phyloP scores from a whole-genome alignment of 2,797 vertebrate species.

The Micromesistius poutassou region DNA sequence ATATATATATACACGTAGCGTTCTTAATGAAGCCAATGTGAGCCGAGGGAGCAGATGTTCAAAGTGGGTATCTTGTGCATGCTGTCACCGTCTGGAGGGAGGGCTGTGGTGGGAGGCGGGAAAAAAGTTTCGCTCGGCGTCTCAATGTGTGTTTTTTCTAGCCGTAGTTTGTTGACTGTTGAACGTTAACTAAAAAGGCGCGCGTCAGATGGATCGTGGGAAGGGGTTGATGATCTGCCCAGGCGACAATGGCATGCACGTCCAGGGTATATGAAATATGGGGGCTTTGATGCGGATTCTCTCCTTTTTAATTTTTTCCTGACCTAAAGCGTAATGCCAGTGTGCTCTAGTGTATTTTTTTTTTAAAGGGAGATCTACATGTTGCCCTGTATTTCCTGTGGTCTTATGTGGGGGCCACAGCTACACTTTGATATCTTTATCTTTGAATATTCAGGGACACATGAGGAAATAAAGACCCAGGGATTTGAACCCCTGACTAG shows the following conservation, averaged over 20 bases:
- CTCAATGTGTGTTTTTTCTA: slow-evolving; percentile 37
- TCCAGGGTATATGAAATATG: slow-evolving; percentile 51
- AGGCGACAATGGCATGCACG: slow-evolving; percentile 55
- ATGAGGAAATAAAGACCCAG: slow-evolving; percentile 82
- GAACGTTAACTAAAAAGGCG: slow-evolving; percentile 39
- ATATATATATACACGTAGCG: not conserved
- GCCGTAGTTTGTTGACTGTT: slow-evolving; percentile 40
- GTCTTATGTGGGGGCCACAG: slow-evolving; percentile 74
- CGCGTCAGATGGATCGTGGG: not conserved
- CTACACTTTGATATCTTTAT: slow-evolving; percentile 82
- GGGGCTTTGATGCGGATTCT: slow-evolving; percentile 58
- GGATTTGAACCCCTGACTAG: slow-evolving; percentile 84
- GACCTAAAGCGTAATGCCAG: slow-evolving; percentile 41
- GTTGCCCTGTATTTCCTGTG: slow-evolving; percentile 75
- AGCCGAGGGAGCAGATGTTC: slow-evolving; percentile 24
- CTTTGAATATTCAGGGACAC: slow-evolving; percentile 83
- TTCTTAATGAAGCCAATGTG: slow-evolving; percentile 27
- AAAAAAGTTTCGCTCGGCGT: slow-evolving; percentile 5
- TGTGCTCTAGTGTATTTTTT: slow-evolving; percentile 49
- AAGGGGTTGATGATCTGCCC: slow-evolving; percentile 34
- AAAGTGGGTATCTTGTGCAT: slow-evolving; percentile 53
- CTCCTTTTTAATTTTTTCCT: slow-evolving; percentile 28
- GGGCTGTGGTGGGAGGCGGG: slow-evolving; percentile 17
- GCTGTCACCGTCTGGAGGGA: slow-evolving; percentile 48
- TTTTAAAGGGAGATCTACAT: slow-evolving; percentile 63